These are phyloP conservation scores for Noctua janthina DNA, from an alignment of 2,888 invertebrate species.

Conservation along the genomic window DNA sequence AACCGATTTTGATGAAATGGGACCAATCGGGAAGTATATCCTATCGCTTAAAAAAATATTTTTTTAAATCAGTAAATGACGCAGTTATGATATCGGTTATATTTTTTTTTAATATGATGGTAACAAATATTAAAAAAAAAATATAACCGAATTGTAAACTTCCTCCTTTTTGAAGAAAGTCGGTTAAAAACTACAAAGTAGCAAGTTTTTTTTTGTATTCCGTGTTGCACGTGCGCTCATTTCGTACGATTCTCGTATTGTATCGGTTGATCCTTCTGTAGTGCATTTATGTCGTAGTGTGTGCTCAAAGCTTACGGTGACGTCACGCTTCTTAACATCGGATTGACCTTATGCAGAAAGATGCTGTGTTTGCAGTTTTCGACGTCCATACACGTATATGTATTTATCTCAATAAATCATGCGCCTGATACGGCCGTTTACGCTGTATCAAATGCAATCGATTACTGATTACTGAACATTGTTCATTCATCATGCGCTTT, in stretches of 20 bases:
- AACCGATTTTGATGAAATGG: too few species aligned
- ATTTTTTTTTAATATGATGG: too few species aligned
- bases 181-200: background rate
- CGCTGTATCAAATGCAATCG: conserved; percentile 26
- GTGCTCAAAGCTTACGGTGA: conserved; percentile 58
- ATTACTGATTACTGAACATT: conserved; percentile 31
- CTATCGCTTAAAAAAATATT: too few species aligned
- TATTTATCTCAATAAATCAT: conserved; percentile 52
- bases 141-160: too few species aligned
- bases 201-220: background rate
- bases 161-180: too few species aligned
- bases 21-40: too few species aligned
- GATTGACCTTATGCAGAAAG: conserved; percentile 48
- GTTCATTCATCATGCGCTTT: background rate
- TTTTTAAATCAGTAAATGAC: too few species aligned
- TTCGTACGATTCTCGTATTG: background rate
- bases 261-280: conserved; percentile 30
- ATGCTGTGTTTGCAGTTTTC: conserved; percentile 35
- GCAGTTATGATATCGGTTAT: too few species aligned
- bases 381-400: conserved; percentile 11
- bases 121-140: too few species aligned
- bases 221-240: background rate
- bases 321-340: conserved; percentile 53
- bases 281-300: background rate
- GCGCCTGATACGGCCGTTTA: conserved; percentile 21